A percentile compares a stretch with the other conserved stretches of the same genome.
Conservation (phyloP, 2,113 vertebrate genomes). For the Pipa parva region DNA sequence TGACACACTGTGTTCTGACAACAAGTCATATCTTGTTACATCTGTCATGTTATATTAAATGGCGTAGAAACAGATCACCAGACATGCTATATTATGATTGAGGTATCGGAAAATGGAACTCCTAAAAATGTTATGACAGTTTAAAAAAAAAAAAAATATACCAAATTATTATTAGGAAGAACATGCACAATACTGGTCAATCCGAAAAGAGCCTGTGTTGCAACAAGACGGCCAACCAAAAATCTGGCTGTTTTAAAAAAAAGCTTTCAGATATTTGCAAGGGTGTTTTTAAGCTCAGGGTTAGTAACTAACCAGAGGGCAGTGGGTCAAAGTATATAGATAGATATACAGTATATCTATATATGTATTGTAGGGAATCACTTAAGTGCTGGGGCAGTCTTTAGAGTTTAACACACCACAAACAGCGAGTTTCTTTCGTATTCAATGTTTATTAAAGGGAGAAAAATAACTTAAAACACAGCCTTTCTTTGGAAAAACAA, state of each 20-base stretch:
- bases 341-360: too few species aligned
- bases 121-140: constrained; percentile 27
- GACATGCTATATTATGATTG: constrained; percentile 38
- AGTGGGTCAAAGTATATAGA: too few species aligned
- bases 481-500: too few species aligned
- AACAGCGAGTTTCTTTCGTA: too few species aligned
- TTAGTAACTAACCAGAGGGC: too few species aligned
- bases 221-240: background rate
- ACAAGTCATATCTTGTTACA: constrained; percentile 40
- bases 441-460: too few species aligned
- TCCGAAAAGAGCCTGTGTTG: background rate
- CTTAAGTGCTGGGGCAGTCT: too few species aligned
- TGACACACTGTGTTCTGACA: constrained; percentile 36
- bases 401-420: too few species aligned
- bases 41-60: constrained; percentile 40
- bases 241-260: background rate
- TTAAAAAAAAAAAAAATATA: constrained; percentile 17
- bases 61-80: constrained; percentile 29
- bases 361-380: too few species aligned
- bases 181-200: background rate
- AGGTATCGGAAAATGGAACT: constrained; percentile 29
- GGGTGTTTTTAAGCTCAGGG: too few species aligned
- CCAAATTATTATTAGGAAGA: constrained; percentile 4
- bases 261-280: too few species aligned
- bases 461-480: too few species aligned